phyloP scores from a whole-genome alignment of 2,888 invertebrate species.

The Stomorhina lunata region DNA sequence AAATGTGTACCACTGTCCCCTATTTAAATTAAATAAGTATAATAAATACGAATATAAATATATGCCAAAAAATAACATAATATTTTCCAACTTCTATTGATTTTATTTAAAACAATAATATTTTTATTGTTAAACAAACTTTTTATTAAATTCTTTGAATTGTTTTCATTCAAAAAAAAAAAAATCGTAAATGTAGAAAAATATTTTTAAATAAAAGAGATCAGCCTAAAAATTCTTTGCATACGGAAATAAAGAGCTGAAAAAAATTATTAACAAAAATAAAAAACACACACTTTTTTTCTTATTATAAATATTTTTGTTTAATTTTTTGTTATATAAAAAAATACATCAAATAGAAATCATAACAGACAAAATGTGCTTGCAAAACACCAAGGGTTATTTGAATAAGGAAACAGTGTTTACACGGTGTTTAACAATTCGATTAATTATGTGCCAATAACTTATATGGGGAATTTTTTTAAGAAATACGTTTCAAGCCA shows the following conservation, averaged over 20 bases:
- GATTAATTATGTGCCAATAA: too few relatives aligned
- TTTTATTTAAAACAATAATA: conserved; percentile 38
- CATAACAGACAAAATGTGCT: conserved; percentile 29
- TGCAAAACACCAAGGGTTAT: not conserved
- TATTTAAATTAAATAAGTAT: too few relatives aligned
- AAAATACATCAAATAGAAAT: conserved; percentile 55
- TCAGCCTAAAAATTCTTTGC: conserved; percentile 61
- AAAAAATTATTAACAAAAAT: conserved; percentile 30
- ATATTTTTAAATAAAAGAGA: conserved; percentile 53
- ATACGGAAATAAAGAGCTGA: conserved; percentile 18
- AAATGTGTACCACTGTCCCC: too few relatives aligned
- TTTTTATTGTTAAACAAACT: conserved; percentile 27
- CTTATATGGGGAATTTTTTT: too few relatives aligned
- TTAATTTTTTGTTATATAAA: conserved; percentile 22
- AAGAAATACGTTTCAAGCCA: too few relatives aligned
- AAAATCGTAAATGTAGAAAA: conserved; percentile 51
- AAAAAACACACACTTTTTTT: not conserved
- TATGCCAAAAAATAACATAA: too few relatives aligned
- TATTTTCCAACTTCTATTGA: conserved; percentile 9
- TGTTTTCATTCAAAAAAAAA: conserved; percentile 49
- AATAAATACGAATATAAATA: too few relatives aligned
- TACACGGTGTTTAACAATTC: too few relatives aligned
- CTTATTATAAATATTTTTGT: conserved; percentile 26
- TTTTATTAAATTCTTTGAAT: conserved; percentile 63
- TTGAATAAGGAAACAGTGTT: conserved; percentile 25